Conservation (phyloP, 2,888 invertebrate species). For the Sylvicola cinctus region DNA sequence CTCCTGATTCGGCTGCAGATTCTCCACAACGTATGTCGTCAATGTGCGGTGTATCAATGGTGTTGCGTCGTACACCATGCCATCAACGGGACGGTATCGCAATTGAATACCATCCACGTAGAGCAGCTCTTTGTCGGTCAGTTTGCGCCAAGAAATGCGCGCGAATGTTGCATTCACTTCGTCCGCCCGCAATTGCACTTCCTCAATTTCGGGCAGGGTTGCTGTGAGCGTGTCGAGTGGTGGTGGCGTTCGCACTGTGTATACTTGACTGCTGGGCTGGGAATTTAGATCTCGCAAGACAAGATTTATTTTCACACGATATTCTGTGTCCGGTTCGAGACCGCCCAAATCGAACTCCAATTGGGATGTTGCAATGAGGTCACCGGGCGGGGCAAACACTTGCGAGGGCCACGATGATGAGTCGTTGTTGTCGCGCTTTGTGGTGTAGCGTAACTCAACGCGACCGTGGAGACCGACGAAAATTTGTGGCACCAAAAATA, state of each 20-base stretch:
- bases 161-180: conserved; percentile 63
- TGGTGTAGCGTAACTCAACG: conserved; percentile 71
- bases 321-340: conserved; percentile 56
- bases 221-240: conserved; percentile 24
- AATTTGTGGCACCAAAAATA: conserved; percentile 62
- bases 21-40: conserved; percentile 54
- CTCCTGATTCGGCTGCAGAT: conserved; percentile 51
- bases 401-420: conserved; percentile 60
- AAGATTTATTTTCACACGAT: conserved; percentile 63
- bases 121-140: conserved; percentile 56
- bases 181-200: conserved; percentile 49
- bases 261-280: conserved; percentile 55
- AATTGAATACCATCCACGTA: conserved; percentile 78
- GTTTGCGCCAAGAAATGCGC: conserved; percentile 61
- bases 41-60: conserved; percentile 67
- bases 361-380: conserved; percentile 65
- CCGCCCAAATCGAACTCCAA: conserved; percentile 65
- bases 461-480: conserved; percentile 72
- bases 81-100: conserved; percentile 62
- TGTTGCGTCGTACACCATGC: conserved; percentile 65
- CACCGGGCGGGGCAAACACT: conserved; percentile 71
- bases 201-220: conserved; percentile 34
- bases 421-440: conserved; percentile 48
- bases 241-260: conserved; percentile 48
- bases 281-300: conserved; percentile 56